These are phyloP conservation scores for Hoplostethus atlanticus DNA, from an alignment of 2,797 vertebrate species.

Conservation along the genomic window DNA sequence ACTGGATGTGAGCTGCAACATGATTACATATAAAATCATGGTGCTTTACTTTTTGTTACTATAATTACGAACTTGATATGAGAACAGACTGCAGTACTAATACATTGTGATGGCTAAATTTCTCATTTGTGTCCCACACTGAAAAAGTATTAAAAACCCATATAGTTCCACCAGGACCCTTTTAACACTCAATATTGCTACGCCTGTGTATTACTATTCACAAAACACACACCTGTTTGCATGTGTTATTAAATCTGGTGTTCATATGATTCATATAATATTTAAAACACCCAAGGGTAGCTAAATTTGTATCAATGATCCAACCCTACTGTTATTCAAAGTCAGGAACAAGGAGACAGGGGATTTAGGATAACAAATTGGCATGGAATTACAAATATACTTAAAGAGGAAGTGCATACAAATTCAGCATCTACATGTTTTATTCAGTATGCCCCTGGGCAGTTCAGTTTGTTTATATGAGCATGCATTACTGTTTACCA, in stretches of 20 bases:
- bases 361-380: conserved; percentile 46
- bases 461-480: conserved; percentile 48
- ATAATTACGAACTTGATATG: no score
- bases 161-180: not conserved
- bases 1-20: no score
- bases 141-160: not conserved
- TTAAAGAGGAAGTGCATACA: conserved; percentile 43
- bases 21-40: no score
- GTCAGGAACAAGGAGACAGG: conserved; percentile 13
- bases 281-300: not conserved
- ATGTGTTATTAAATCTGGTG: not conserved
- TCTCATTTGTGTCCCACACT: conserved; percentile 1
- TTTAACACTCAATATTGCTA: not conserved
- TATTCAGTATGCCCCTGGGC: conserved; percentile 34
- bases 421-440: conserved; percentile 49
- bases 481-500: conserved; percentile 26
- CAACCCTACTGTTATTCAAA: conserved; percentile 18
- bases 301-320: conserved; percentile 4
- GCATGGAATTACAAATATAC: conserved; percentile 31
- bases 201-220: not conserved
- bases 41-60: no score
- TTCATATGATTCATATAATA: conserved; percentile 4
- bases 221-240: not conserved
- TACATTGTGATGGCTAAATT: not conserved
- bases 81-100: not conserved